Evolutionary conservation across 2,888 invertebrate genomes (phyloP).

Genomic region (Scaptomyza polygonia): DNA sequence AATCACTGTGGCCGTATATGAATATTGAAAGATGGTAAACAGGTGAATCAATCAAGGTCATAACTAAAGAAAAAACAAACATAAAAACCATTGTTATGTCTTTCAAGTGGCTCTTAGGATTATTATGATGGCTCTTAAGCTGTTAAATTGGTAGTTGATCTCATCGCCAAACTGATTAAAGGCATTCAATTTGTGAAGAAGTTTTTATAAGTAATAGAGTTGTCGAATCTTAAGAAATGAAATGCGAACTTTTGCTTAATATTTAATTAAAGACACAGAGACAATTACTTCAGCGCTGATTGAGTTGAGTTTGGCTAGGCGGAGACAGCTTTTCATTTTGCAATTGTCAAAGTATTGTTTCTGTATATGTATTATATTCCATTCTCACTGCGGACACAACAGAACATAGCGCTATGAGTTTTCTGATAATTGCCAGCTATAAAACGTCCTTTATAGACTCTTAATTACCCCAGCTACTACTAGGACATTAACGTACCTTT

Average conservation of each 20-base stretch:
- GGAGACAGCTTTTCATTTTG: constrained; percentile 47
- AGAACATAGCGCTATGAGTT: constrained; percentile 11
- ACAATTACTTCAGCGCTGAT: constrained; percentile 40
- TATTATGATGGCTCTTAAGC: neutral
- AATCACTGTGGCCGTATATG: constrained; percentile 24
- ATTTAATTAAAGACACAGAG: constrained; percentile 43
- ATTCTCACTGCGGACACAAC: constrained; percentile 32
- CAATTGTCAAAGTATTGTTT: constrained; percentile 26
- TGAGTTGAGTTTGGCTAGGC: constrained; percentile 24
- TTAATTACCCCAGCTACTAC: constrained; percentile 51
- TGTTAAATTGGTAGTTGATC: neutral
- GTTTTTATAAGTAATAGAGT: no score
- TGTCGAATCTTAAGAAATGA: neutral
- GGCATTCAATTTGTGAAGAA: no score
- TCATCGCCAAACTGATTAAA: neutral
- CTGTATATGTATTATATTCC: no score
- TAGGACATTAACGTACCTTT: constrained; percentile 46
- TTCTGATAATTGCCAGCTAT: neutral
- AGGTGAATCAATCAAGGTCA: constrained; percentile 12
- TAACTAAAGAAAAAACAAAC: neutral
- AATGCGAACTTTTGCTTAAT: constrained; percentile 35
- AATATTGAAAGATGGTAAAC: constrained; percentile 11
- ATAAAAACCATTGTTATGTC: constrained; percentile 18
- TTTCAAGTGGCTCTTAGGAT: constrained; percentile 1
- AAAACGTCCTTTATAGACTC: constrained; percentile 55